Evolutionary conservation across 2,797 vertebrate species (phyloP).

Genomic region (Acrocephalus scirpaceus): DNA sequence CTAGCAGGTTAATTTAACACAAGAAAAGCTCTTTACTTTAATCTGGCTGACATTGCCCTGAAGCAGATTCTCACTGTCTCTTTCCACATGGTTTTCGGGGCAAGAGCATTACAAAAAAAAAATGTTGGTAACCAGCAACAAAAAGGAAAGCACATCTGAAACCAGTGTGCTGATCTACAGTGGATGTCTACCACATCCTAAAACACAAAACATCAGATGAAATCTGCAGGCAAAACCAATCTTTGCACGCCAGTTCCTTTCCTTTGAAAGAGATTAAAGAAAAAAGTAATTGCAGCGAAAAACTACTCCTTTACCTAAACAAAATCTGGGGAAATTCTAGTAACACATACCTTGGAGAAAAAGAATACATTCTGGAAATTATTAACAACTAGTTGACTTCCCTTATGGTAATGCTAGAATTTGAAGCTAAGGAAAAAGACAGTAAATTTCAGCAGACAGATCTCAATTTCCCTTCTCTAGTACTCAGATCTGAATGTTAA

Average conservation of each 20-base stretch:
- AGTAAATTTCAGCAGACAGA: background rate
- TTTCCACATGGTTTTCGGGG: background rate
- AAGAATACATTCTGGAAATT: background rate
- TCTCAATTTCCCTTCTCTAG: background rate
- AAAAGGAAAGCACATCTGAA: slow-evolving; percentile 46
- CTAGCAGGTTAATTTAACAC: slow-evolving; percentile 17
- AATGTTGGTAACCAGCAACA: background rate
- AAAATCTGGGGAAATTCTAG: background rate
- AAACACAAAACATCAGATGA: slow-evolving; percentile 19
- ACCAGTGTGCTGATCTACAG: background rate
- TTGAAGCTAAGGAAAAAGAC: background rate
- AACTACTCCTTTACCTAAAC: background rate
- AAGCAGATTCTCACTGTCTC: slow-evolving; percentile 4
- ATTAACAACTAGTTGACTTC: background rate
- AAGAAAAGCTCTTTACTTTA: slow-evolving; percentile 44
- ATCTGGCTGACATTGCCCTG: background rate
- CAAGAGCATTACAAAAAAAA: background rate
- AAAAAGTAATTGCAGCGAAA: slow-evolving; percentile 6
- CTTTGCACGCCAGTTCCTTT: background rate
- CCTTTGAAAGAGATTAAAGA: slow-evolving; percentile 20
- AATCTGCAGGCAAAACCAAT: slow-evolving; percentile 41
- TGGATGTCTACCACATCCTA: slow-evolving; percentile 37
- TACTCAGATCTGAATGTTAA: background rate
- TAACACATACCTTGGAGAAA: background rate
- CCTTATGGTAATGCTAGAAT: background rate